These are phyloP conservation scores for Chionoecetes opilio DNA, from an alignment of 1,140 invertebrate species.

Conservation along the genomic window DNA sequence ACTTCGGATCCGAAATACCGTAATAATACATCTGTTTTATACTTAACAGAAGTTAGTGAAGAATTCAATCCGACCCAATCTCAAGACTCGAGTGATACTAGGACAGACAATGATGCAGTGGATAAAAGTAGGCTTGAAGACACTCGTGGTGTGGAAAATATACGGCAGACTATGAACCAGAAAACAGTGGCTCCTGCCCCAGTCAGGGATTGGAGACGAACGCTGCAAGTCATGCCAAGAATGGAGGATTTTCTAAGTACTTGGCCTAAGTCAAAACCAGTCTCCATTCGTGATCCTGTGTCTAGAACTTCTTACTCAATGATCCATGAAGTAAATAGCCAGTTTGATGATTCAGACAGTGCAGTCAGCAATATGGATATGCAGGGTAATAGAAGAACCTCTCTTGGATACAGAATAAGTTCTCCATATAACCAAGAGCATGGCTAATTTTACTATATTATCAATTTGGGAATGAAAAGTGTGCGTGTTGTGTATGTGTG, in stretches of 20 bases:
- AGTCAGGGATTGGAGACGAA: slow-evolving; percentile 75
- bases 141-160: not conserved
- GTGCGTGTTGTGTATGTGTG: slow-evolving; percentile 52
- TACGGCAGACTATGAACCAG: not conserved
- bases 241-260: slow-evolving; percentile 70
- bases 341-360: slow-evolving; percentile 55
- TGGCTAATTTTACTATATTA: slow-evolving; percentile 50
- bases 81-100: not conserved
- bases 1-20: not conserved
- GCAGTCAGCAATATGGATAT: slow-evolving; percentile 76
- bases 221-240: slow-evolving; percentile 77
- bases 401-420: slow-evolving; percentile 47
- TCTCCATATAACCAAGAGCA: slow-evolving; percentile 52
- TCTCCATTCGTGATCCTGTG: slow-evolving; percentile 39
- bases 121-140: not conserved
- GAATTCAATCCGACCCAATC: slow-evolving; percentile 12
- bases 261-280: slow-evolving; percentile 17
- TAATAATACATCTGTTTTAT: slow-evolving; percentile 41
- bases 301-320: slow-evolving; percentile 54
- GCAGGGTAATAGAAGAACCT: slow-evolving; percentile 76
- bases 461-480: slow-evolving; percentile 45
- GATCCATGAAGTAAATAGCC: slow-evolving; percentile 52
- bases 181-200: slow-evolving; percentile 56
- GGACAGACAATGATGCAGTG: not conserved
- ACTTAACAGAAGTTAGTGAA: not conserved